A percentile compares a stretch with the other conserved stretches of the same genome.
Conservation (phyloP, 2,888 invertebrate species). For the Polydrusus pterygomalis region DNA sequence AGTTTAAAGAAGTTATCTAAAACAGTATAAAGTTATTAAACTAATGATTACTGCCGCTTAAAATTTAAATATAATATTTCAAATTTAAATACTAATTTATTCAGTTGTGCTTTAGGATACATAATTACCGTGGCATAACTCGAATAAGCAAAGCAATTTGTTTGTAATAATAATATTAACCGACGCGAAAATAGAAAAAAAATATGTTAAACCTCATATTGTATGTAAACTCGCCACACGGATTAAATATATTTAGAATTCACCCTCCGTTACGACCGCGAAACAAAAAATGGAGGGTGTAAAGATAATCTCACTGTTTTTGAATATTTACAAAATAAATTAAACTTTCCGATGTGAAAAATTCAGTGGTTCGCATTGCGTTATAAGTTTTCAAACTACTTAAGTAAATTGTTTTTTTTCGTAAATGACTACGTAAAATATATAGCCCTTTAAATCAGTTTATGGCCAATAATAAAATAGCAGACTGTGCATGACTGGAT, state of each 20-base stretch:
- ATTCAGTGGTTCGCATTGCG: neutral
- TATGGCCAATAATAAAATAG: neutral
- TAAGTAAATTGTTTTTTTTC: neutral
- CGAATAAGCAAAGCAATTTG: too few species aligned
- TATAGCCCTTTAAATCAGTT: neutral
- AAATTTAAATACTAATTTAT: too few species aligned
- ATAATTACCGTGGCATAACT: too few species aligned
- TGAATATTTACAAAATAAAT: slow-evolving; percentile 1
- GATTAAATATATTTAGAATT: neutral
- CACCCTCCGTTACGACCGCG: neutral
- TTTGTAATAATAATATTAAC: too few species aligned
- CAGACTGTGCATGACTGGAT: neutral
- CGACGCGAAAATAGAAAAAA: too few species aligned
- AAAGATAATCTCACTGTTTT: slow-evolving; percentile 1
- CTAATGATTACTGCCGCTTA: too few species aligned
- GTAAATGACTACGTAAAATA: neutral
- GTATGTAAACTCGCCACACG: neutral
- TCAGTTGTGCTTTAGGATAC: too few species aligned
- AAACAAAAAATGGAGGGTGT: neutral
- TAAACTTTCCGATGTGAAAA: neutral
- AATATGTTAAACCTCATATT: neutral
- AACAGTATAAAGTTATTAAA: too few species aligned
- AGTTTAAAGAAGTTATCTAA: too few species aligned
- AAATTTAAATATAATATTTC: too few species aligned
- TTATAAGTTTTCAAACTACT: neutral